Evolutionary conservation across 2,797 vertebrate genomes (phyloP).

Genomic region (Darevskia nairensis): DNA sequence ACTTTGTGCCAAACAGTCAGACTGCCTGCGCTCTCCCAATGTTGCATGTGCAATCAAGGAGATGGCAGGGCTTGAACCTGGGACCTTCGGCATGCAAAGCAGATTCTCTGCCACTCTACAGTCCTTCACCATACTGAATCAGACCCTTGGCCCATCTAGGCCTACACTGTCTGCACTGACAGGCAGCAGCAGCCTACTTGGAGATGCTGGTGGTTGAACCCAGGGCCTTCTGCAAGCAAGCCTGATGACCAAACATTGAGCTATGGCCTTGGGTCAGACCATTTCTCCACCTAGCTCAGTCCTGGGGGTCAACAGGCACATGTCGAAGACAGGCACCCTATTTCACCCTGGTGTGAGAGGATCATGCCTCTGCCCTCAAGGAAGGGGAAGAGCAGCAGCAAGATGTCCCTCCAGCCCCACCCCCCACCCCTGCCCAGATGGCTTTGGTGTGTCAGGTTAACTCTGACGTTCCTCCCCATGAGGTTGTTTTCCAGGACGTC

Average conservation of each 20-base stretch:
- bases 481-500: neutral
- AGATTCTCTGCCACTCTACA: neutral
- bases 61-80: neutral
- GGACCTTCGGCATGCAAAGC: too few species aligned
- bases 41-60: neutral
- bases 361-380: neutral
- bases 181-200: too few species aligned
- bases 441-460: neutral
- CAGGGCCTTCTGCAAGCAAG: too few species aligned
- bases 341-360: neutral
- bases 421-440: rapidly evolving
- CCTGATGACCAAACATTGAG: too few species aligned
- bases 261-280: too few species aligned
- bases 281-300: too few species aligned
- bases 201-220: too few species aligned
- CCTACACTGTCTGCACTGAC: too few species aligned
- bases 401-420: neutral
- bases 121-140: too few species aligned
- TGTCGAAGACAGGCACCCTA: neutral
- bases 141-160: too few species aligned
- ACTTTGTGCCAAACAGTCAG: too few species aligned
- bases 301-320: neutral
- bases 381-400: neutral
- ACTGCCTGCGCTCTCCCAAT: neutral
- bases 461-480: rapidly evolving